Evolutionary conservation across 2,888 invertebrate species (phyloP), one percentile per base, ranked within the genome.

Genomic region (Sycophila texana): DNA sequence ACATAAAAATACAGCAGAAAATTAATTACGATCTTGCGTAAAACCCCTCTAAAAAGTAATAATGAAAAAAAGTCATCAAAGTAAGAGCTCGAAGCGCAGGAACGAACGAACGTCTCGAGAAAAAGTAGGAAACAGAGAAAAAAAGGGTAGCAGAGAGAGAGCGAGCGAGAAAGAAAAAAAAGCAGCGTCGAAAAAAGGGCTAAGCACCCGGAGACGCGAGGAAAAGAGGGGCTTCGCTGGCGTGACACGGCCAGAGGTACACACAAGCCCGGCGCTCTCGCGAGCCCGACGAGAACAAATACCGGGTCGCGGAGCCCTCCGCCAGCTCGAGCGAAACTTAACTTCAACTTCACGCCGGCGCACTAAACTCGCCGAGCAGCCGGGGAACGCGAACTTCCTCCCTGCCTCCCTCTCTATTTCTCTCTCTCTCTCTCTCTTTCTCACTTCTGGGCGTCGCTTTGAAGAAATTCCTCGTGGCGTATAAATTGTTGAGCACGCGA

Each of bases 391-490:
- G 10, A 39, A 39, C 10, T 39, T 7, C 10, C 39, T 10, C 7
- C 1, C 10, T n/a, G n/a, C n/a, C 10, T 10, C 39, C 7, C 39
- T 7, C 39, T 10, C 16, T 1, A 12, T 14, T 26, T 60, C 60
- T 14, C 20, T 20, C 26, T 26, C 10, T 10, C 39, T 39, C 39
- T 7, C 39, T 10, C 16, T 1, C 16, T 14, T 26, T 60, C 60
- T 14, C 20, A 13, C 26, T 26, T n/a, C 39, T 63, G 16, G 39
- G 5, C 39, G 39, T 30, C 2, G 63, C 63, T 63, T 47, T 63
- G 63, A 20, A 63, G 63, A 47, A 63, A 63, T 63, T 63, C 39
- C 63, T 63, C 63, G 63, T 39, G 63, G 39, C 63, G 63, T 47
- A 63, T 63, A 63, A 63, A 63, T 63, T 20, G 63, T 39, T 39